Percentiles rank a stretch among this genome's conserved stretches.
phyloP scores from a whole-genome alignment of 2,797 vertebrate genomes.

The Clarias laeviceps region DNA sequence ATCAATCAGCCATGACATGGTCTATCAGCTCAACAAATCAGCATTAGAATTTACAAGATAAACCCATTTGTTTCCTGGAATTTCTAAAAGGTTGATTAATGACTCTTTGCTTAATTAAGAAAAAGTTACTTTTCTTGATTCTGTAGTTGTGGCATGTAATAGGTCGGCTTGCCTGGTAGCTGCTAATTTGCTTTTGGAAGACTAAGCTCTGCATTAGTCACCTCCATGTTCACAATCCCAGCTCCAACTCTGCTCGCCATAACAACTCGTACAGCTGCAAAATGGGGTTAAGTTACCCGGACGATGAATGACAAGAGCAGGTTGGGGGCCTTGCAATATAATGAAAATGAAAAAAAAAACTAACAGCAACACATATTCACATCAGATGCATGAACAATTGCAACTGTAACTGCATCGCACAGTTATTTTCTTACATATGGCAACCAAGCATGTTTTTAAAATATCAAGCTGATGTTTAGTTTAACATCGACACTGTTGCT shows the following conservation, averaged over 20 bases:
- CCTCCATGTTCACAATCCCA: conserved; percentile 53
- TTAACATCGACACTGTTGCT: neutral
- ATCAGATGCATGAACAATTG: conserved; percentile 15
- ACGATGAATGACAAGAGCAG: conserved; percentile 85
- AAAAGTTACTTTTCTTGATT: conserved; percentile 15
- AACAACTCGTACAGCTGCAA: conserved; percentile 80
- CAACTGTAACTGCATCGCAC: neutral
- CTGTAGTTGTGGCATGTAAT: conserved; percentile 17
- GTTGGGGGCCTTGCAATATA: conserved; percentile 68
- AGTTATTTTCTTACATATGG: conserved; percentile 16
- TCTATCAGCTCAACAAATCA: neutral
- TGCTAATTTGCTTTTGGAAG: conserved; percentile 23
- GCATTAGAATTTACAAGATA: neutral
- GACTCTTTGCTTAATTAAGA: conserved; percentile 13
- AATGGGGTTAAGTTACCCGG: conserved; percentile 78
- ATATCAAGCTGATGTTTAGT: neutral
- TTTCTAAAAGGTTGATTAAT: conserved; percentile 45
- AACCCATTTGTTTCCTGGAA: neutral
- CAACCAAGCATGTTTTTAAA: conserved; percentile 4
- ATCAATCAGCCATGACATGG: conserved; percentile 35
- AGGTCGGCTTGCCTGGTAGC: conserved; percentile 24
- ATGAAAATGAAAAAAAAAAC: conserved; percentile 64
- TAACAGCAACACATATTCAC: conserved; percentile 59
- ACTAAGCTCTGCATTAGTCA: conserved; percentile 45
- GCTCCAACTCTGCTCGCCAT: conserved; percentile 59